These are phyloP conservation scores for Pogonophryne albipinna DNA, from an alignment of 2,797 vertebrate genomes.

Conservation along the genomic window DNA sequence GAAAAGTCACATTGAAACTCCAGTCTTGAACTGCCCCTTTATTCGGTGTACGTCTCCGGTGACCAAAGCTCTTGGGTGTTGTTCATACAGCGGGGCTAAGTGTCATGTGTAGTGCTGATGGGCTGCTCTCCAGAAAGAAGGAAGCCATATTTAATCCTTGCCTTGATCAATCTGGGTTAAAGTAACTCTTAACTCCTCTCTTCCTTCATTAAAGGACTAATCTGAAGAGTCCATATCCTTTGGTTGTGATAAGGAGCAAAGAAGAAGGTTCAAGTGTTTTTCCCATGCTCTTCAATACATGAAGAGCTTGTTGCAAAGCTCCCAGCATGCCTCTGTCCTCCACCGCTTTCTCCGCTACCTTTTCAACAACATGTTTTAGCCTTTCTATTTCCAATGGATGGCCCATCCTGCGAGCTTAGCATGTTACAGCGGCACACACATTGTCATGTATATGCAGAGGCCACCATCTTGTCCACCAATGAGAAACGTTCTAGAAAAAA, in stretches of 20 bases:
- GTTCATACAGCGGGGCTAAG: not conserved
- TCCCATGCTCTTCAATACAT: conserved; percentile 61
- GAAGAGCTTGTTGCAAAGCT: conserved; percentile 28
- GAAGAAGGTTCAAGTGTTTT: conserved; percentile 45
- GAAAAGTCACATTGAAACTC: not conserved
- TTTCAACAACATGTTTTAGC: not conserved
- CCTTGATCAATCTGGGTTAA: not conserved
- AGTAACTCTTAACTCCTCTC: not conserved
- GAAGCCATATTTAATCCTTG: not conserved
- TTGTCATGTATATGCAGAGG: conserved; percentile 24
- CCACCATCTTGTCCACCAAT: conserved; percentile 19
- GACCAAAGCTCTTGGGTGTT: not conserved
- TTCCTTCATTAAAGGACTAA: conserved; percentile 2
- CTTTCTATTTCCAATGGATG: not conserved
- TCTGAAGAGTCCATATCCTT: conserved; percentile 30
- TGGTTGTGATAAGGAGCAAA: conserved; percentile 10
- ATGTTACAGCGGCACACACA: conserved; percentile 9
- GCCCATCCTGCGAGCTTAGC: conserved; percentile 14
- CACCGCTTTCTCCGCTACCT: not conserved
- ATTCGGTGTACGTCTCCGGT: not conserved
- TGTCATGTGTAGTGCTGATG: not conserved
- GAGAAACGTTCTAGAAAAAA: conserved; percentile 26
- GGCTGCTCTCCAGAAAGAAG: not conserved
- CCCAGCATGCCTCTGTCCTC: not conserved
- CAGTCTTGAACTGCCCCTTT: not conserved